Base-by-base conservation (phyloP, 2,797 vertebrate species). In the Salarias fasciatus region DNA sequence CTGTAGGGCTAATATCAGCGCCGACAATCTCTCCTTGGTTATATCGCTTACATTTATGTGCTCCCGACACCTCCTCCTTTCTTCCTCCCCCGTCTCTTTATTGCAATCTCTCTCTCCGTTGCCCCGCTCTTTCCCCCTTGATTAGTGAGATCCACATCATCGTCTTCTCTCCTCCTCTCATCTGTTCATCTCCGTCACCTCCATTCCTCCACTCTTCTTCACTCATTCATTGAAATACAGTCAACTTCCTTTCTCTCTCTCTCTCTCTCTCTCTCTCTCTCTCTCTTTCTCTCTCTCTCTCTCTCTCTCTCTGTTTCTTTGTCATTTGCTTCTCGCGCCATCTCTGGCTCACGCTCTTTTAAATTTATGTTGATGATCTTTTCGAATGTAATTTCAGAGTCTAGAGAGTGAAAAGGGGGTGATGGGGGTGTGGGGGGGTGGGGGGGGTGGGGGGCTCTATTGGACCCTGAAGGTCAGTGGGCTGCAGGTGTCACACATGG, bases 351-450 rank as follows among this genome's bases (percentile, higher is more conserved):
- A 40, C 11, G 47, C 69, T 75, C 76, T 81, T 84, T 88, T 67
- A 73, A 85, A 87, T 86, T 83, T 78, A 83, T 86, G 86, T 79
- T 86, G 87, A 87, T 86, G 83, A 86, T 88, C 77, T 86, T 84
- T 79, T 62, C 44, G 65, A 84, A 86, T 86, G 77, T 82, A 79
- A 89, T 88, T 84, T 72, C 45, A 60, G 79, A 80, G 66, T 71
- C 64, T 54, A 49, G 77, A 57, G 80, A 72, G 59, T 15, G 9
- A 66, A 29, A n/a, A n/a, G n/a, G n/a, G n/a, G n/a, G n/a, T n/a
- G n/a, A n/a, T n/a, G n/a, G n/a, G n/a, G n/a, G n/a, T n/a, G n/a
- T n/a, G n/a, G n/a, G n/a, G n/a, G n/a, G n/a, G n/a, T n/a, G n/a
- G n/a, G n/a, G n/a, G n/a, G 14, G 12, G n/a, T n/a, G n/a, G n/a